Conservation (phyloP, 2,797 vertebrate genomes). For the Tolypeutes matacus region DNA sequence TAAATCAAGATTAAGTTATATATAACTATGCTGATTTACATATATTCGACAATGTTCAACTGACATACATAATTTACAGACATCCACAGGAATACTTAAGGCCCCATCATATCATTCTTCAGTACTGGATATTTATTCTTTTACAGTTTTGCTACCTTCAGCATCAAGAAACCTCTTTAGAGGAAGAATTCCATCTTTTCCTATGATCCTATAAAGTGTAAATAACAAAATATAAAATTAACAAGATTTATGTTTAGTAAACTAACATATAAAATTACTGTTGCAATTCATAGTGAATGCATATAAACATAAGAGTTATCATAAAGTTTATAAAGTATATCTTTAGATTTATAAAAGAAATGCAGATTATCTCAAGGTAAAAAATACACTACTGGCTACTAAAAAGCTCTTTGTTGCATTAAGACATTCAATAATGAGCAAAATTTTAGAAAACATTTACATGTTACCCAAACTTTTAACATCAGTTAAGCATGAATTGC, state of each 20-base stretch:
- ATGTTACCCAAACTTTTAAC: too few species aligned
- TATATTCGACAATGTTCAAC: background rate
- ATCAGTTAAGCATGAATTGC: too few species aligned
- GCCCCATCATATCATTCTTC: constrained; percentile 53
- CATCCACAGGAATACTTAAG: constrained; percentile 63
- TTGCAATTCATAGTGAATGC: too few species aligned
- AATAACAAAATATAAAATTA: constrained; percentile 84
- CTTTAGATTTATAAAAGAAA: constrained; percentile 85
- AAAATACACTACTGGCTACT: too few species aligned
- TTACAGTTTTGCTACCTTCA: too few species aligned
- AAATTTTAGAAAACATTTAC: too few species aligned
- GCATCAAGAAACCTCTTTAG: constrained; percentile 76
- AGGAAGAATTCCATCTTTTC: constrained; percentile 77
- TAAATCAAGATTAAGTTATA: too few species aligned
- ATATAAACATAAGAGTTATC: too few species aligned
- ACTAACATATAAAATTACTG: background rate
- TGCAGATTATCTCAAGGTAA: background rate
- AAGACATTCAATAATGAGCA: too few species aligned
- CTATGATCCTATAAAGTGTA: constrained; percentile 77
- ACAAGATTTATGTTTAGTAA: constrained; percentile 84
- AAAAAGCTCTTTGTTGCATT: too few species aligned
- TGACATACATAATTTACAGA: constrained; percentile 71
- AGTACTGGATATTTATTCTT: constrained; percentile 23
- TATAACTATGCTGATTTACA: too few species aligned
- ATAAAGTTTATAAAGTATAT: constrained; percentile 82